Conservation (phyloP, 2,888 invertebrate species). For the Caenorhabditis sulstoni region DNA sequence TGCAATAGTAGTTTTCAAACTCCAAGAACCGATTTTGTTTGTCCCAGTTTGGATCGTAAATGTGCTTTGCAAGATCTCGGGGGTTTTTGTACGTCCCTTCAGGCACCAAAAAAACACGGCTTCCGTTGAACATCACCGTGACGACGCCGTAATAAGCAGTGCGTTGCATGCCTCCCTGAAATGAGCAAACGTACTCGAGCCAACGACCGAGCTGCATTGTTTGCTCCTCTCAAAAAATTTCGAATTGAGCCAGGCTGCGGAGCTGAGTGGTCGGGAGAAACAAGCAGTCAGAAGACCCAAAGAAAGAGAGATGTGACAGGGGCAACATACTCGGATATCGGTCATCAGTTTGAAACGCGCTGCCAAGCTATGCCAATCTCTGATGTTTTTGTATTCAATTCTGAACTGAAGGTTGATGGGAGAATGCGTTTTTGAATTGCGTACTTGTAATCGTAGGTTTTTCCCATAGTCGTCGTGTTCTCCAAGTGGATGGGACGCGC, state of each 20-base stretch:
- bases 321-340: conserved; percentile 74
- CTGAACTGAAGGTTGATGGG: conserved; percentile 19
- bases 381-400: conserved; percentile 65
- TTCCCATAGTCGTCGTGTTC: conserved; percentile 32
- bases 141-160: conserved; percentile 96
- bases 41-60: conserved; percentile 76
- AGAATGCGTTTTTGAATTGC: neutral
- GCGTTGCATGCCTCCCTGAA: conserved; percentile 94
- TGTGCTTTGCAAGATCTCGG: conserved; percentile 27
- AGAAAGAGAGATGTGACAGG: neutral
- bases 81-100: conserved; percentile 42
- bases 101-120: conserved; percentile 86
- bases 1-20: conserved; percentile 76
- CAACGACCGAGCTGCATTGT: too few relatives aligned
- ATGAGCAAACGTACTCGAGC: too few relatives aligned
- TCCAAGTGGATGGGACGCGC: conserved; percentile 30
- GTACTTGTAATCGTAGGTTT: conserved; percentile 58
- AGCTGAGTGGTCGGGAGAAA: neutral
- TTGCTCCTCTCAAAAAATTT: neutral
- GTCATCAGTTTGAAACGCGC: conserved; percentile 76
- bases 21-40: conserved; percentile 74
- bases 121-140: conserved; percentile 89
- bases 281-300: neutral
- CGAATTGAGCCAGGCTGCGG: neutral
- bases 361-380: conserved; percentile 75